Conservation (phyloP, 2,113 vertebrate genomes). For the Dasypus novemcinctus region DNA sequence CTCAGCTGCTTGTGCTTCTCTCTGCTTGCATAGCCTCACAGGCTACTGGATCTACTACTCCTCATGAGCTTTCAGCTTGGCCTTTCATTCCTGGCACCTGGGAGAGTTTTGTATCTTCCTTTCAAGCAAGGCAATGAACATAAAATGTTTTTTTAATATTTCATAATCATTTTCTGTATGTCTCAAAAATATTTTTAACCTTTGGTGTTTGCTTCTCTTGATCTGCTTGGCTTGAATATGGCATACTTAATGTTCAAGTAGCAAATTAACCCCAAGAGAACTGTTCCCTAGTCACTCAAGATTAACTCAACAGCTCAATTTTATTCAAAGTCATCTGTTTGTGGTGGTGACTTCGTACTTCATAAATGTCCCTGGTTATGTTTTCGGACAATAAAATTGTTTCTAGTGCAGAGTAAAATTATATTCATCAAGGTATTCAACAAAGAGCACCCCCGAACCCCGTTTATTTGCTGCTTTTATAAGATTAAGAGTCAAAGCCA, state of each 20-base stretch:
- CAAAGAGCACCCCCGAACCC: background rate
- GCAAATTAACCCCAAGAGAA: background rate
- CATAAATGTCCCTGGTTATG: background rate
- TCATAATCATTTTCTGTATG: background rate
- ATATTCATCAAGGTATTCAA: background rate
- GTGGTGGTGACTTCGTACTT: background rate
- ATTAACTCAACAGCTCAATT: background rate
- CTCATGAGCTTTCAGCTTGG: background rate
- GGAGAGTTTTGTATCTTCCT: background rate
- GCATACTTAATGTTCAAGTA: background rate
- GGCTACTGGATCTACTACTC: background rate
- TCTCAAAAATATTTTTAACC: background rate
- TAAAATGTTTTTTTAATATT: background rate
- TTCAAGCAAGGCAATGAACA: background rate
- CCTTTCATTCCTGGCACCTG: background rate
- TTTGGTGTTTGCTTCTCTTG: slow-evolving; percentile 2
- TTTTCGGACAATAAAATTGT: background rate
- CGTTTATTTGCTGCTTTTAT: background rate
- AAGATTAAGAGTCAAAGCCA: background rate
- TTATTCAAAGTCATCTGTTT: background rate
- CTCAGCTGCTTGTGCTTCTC: background rate
- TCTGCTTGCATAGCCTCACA: background rate
- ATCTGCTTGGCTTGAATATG: background rate
- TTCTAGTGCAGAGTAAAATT: slow-evolving; percentile 2
- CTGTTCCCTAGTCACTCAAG: background rate